phyloP scores from a whole-genome alignment of 1,140 invertebrate species.

The Drusus annulatus region DNA sequence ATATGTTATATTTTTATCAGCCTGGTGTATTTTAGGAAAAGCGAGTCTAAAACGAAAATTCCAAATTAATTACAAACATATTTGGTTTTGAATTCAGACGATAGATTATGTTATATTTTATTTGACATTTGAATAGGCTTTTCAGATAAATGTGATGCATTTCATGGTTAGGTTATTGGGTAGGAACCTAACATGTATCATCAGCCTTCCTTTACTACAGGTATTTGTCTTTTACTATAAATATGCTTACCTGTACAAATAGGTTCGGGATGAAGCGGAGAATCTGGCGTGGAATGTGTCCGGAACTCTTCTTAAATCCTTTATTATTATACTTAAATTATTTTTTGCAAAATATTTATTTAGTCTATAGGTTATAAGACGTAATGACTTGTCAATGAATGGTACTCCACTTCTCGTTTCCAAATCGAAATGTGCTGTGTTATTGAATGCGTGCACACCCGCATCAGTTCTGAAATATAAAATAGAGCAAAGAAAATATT shows the following conservation, averaged over 20 bases:
- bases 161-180: no score
- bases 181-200: no score
- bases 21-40: slow-evolving; percentile 64
- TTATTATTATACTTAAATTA: slow-evolving; percentile 71
- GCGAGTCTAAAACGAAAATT: slow-evolving; percentile 63
- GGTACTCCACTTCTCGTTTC: slow-evolving; percentile 64
- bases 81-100: no score
- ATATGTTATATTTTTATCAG: slow-evolving; percentile 58
- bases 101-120: no score
- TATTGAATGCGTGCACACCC: slow-evolving; percentile 79
- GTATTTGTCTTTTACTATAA: no score
- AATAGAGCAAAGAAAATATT: neutral
- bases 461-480: slow-evolving; percentile 78
- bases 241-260: slow-evolving; percentile 74
- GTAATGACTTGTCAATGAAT: slow-evolving; percentile 64
- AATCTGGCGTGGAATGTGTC: slow-evolving; percentile 75
- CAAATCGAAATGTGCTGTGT: slow-evolving; percentile 78
- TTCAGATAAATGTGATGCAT: no score
- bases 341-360: slow-evolving; percentile 75
- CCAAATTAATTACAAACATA: no score
- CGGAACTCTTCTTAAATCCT: slow-evolving; percentile 72
- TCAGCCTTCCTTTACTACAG: no score
- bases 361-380: slow-evolving; percentile 65
- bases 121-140: no score
- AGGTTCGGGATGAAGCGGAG: slow-evolving; percentile 75